phyloP scores from a whole-genome alignment of 2,797 vertebrate genomes.

The Diglossa cyanea region DNA sequence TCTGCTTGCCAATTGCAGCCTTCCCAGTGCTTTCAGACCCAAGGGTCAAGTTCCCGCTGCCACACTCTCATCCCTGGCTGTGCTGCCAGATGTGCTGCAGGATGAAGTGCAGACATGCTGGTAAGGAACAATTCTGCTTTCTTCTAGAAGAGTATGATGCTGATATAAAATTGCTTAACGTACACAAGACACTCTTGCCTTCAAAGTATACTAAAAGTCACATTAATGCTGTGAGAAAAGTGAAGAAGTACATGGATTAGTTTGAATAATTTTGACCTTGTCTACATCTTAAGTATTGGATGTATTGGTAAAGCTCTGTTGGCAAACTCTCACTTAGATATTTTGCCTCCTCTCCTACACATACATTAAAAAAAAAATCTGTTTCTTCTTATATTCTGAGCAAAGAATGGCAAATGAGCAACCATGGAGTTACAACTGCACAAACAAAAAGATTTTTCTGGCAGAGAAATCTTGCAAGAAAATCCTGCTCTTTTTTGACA shows the following conservation, averaged over 20 bases:
- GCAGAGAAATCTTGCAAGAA: background rate
- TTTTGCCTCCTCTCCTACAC: background rate
- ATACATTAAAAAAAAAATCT: background rate
- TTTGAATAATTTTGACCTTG: background rate
- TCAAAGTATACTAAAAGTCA: background rate
- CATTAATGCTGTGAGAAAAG: background rate
- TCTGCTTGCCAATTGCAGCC: background rate
- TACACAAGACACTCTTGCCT: background rate
- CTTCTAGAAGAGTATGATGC: background rate
- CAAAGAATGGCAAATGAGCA: background rate
- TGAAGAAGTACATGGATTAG: background rate
- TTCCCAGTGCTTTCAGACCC: background rate
- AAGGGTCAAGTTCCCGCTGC: background rate
- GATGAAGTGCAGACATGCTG: background rate
- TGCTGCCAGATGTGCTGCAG: background rate
- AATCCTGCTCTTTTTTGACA: background rate
- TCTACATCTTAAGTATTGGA: background rate
- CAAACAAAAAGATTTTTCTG: background rate
- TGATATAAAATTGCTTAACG: background rate
- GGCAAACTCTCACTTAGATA: background rate
- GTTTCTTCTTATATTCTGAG: background rate
- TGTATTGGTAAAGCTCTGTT: background rate
- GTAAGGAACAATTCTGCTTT: background rate
- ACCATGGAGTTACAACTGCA: background rate
- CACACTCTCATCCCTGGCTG: background rate